A percentile compares a stretch with the other conserved stretches of the same genome.
These are phyloP conservation scores for Eupithecia centaureata DNA, from an alignment of 2,888 invertebrate genomes.

Conservation along the genomic window DNA sequence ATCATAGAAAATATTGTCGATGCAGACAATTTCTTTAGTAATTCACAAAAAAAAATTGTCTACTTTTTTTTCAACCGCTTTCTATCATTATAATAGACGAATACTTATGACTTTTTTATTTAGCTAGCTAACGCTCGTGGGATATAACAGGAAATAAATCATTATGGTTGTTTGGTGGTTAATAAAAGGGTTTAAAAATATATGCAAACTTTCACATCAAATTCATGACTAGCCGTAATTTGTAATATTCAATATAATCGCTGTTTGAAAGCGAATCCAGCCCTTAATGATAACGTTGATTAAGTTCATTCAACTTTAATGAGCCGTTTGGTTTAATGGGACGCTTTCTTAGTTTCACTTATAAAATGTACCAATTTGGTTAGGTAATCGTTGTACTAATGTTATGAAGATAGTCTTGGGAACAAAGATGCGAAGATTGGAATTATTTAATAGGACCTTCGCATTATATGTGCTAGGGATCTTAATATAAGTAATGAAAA, in stretches of 20 bases:
- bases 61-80: no score
- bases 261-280: slow-evolving; percentile 34
- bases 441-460: background rate
- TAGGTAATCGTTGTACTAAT: slow-evolving; percentile 14
- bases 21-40: no score
- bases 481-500: no score
- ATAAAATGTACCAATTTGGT: slow-evolving; percentile 22
- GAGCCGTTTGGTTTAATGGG: slow-evolving; percentile 28
- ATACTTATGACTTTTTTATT: no score
- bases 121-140: background rate
- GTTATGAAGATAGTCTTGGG: background rate
- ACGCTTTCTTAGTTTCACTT: slow-evolving; percentile 35
- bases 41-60: no score
- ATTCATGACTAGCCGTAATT: slow-evolving; percentile 21
- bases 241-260: slow-evolving; percentile 24
- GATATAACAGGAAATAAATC: background rate
- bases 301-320: slow-evolving; percentile 31
- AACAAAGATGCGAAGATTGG: background rate
- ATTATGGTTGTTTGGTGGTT: background rate
- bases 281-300: slow-evolving; percentile 35
- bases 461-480: no score
- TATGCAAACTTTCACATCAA: slow-evolving; percentile 16
- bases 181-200: slow-evolving; percentile 2
- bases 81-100: no score
- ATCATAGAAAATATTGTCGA: no score